Evolutionary conservation across 2,113 vertebrate species (phyloP), one percentile per base, ranked within the genome.

Genomic region (Podarcis raffonei): DNA sequence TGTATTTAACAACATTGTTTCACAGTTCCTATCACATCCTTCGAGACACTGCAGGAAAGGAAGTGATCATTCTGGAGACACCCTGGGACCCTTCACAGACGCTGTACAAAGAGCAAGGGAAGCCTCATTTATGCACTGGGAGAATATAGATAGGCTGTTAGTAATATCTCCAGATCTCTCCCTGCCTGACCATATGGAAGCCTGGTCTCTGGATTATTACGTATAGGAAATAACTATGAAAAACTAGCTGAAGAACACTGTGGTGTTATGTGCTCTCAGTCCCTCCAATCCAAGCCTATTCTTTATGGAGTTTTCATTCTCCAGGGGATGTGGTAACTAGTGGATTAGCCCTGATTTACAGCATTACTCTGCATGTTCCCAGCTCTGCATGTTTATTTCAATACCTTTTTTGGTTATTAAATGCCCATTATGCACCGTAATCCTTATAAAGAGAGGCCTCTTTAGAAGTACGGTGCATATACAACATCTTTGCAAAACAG

Each of bases 401-500:
- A 57, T 23, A 86, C 5, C 0, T 0, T 59, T 84, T 84, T 94
- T 76, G 76, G 66, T 84, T 88, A 1, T 3, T 80, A 92, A 94
- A 90, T 71, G 22, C 35, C 87, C 89, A 23, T 72, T 94, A 77
- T 68, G 30, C 79, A 3, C 74, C 62, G 20, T 91, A 93, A 95
- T 92, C 90, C 89, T 35, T 1, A 79, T 59, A 48, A 82, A 92
- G 89, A 48, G 5, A 80, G 68, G 39, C 65, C 42, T 71, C 27
- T 79, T 85, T 11, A 80, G 87, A 84, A 90, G 72, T 32, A 8
- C 5, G 0, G 87, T 0, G 5, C 84, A 86, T 88, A 87, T 90
- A 91, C 84, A 91, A 89, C 32, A 82, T 88, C 89, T 89, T 89
- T 93, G 93, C 15, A 72, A 66, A 79, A 2, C 4, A 80, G 32